Percentiles rank a stretch among this genome's conserved stretches.
phyloP scores from a whole-genome alignment of 2,797 vertebrate species.

The Alauda arvensis region DNA sequence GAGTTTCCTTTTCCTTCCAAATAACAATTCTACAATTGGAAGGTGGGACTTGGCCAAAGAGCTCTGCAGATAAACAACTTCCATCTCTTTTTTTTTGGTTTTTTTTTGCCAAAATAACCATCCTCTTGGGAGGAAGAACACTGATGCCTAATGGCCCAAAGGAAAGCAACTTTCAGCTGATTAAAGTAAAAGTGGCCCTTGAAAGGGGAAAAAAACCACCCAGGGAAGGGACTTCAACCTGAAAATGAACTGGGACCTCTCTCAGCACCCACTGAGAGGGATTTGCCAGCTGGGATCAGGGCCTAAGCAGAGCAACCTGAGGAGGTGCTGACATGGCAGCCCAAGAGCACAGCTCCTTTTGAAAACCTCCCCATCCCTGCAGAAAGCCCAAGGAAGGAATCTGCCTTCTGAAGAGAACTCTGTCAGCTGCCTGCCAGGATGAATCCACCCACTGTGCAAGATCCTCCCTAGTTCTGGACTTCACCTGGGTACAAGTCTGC shows the following conservation, averaged over 20 bases:
- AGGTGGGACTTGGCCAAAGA: constrained; percentile 17
- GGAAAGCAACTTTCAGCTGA: background rate
- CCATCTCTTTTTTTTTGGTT: background rate
- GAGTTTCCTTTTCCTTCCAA: constrained; percentile 39
- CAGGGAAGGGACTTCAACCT: background rate
- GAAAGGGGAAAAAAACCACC: background rate
- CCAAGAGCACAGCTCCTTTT: background rate
- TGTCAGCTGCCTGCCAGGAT: background rate
- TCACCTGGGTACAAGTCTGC: rapidly evolving
- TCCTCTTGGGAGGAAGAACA: constrained; percentile 24
- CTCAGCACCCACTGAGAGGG: background rate
- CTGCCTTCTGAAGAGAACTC: background rate
- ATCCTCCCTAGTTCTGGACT: background rate
- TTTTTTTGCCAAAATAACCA: background rate
- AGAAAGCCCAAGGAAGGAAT: background rate
- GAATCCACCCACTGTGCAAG: rapidly evolving
- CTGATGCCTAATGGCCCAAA: background rate
- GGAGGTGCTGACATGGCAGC: background rate
- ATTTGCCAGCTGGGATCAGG: background rate
- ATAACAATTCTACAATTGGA: background rate
- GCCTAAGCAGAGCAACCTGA: background rate
- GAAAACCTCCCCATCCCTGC: background rate
- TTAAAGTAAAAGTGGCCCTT: constrained; percentile 3
- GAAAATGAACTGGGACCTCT: background rate
- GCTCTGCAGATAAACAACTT: constrained; percentile 18